These are phyloP conservation scores for Rotaria magnacalcarata DNA, from an alignment of 2,888 invertebrate genomes.

Conservation along the genomic window DNA sequence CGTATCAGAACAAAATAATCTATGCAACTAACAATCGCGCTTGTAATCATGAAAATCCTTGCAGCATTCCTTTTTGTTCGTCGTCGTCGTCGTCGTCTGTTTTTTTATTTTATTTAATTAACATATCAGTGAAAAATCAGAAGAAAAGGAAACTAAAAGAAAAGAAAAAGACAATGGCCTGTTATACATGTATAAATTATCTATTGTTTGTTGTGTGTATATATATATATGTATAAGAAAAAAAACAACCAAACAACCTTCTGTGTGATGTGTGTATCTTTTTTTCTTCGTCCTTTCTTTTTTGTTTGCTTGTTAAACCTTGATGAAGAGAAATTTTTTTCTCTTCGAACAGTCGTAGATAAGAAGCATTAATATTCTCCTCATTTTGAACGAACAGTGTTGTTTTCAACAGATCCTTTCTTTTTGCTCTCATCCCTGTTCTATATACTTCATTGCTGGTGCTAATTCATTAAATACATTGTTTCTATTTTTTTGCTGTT, in stretches of 20 bases:
- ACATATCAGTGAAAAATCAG: neutral
- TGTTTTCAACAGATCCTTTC: neutral
- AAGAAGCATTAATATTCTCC: neutral
- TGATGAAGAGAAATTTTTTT: neutral
- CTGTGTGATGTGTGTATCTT: neutral
- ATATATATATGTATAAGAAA: neutral
- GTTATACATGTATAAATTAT: slow-evolving; percentile 1
- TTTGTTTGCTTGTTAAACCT: neutral
- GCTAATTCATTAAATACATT: slow-evolving; percentile 14
- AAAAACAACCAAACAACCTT: neutral
- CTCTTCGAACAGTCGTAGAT: slow-evolving; percentile 16
- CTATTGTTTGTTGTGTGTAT: slow-evolving; percentile 1
- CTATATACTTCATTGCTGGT: neutral
- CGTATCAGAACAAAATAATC: neutral
- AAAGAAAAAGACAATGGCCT: slow-evolving; percentile 10
- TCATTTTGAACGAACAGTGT: neutral
- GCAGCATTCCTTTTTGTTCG: neutral
- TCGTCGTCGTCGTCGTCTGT: neutral
- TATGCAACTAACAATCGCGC: neutral
- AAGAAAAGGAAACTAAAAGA: neutral
- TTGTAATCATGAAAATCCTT: neutral
- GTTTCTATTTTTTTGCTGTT: slow-evolving; percentile 20
- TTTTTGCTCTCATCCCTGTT: neutral
- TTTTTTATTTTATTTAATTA: neutral
- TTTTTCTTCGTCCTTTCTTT: neutral